Percentiles rank a stretch among this genome's conserved stretches.
These are phyloP conservation scores for Palaemon carinicauda DNA, from an alignment of 1,140 invertebrate species.

Conservation along the genomic window DNA sequence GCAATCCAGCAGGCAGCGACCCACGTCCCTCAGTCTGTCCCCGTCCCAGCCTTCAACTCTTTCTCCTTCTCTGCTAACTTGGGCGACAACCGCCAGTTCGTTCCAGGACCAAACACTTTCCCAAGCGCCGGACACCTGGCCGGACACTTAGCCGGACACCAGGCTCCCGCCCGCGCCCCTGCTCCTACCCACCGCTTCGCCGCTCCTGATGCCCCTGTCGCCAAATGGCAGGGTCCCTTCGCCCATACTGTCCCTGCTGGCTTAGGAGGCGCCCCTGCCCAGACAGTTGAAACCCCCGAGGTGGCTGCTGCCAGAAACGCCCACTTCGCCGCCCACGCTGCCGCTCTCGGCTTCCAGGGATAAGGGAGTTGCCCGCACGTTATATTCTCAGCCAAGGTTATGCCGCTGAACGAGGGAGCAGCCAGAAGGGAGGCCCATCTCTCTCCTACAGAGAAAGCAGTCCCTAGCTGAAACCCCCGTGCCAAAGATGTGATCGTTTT, in stretches of 20 bases:
- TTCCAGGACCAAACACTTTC: constrained; percentile 44
- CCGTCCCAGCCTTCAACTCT: constrained; percentile 31
- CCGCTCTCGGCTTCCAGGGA: background rate
- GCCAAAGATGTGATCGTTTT: too few species aligned
- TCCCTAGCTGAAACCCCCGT: too few species aligned
- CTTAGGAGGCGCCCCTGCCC: background rate
- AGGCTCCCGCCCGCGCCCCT: background rate
- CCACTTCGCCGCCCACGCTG: constrained; percentile 4
- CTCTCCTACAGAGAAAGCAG: too few species aligned
- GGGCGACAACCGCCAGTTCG: constrained; percentile 32
- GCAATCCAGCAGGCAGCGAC: background rate
- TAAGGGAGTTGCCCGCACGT: too few species aligned
- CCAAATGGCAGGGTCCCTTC: background rate
- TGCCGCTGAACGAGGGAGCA: too few species aligned
- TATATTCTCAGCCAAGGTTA: too few species aligned
- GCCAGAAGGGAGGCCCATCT: too few species aligned
- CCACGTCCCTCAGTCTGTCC: background rate
- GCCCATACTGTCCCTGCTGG: constrained; percentile 30
- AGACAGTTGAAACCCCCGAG: constrained; percentile 6
- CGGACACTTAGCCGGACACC: constrained; percentile 33
- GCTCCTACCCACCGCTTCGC: background rate
- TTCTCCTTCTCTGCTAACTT: constrained; percentile 41
- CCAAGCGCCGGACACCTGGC: background rate
- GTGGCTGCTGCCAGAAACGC: constrained; percentile 17
- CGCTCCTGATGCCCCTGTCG: background rate